These are phyloP conservation scores for Coturnix japonica DNA, from an alignment of 2,113 vertebrate species.

Conservation along the genomic window DNA sequence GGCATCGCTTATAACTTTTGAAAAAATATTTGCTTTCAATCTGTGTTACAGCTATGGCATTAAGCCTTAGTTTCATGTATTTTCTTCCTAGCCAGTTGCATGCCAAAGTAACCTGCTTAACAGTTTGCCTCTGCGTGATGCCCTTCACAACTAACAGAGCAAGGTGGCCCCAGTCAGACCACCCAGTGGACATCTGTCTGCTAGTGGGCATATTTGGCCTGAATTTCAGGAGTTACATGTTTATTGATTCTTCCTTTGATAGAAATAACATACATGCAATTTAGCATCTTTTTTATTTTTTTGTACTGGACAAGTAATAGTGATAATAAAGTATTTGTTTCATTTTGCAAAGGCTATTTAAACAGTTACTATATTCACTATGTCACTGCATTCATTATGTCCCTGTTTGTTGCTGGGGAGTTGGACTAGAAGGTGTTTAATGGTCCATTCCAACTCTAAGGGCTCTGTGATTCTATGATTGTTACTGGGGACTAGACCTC, in stretches of 20 bases:
- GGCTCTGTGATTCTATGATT: background rate
- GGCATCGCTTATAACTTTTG: background rate
- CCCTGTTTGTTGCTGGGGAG: no score
- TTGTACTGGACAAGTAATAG: background rate
- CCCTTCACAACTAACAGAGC: background rate
- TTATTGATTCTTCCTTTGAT: background rate
- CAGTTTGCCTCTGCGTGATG: background rate
- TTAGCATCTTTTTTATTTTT: background rate
- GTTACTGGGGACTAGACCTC: background rate
- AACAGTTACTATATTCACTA: background rate
- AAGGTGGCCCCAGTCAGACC: background rate
- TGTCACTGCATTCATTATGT: no score
- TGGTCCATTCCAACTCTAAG: no score
- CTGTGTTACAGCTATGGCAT: background rate
- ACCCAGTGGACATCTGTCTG: accelerated
- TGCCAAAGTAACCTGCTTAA: background rate
- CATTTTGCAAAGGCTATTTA: background rate
- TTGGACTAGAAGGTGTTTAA: no score
- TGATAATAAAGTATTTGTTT: background rate
- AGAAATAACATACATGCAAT: background rate
- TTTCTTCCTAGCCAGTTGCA: background rate
- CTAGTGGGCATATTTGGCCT: background rate
- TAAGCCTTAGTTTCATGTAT: background rate
- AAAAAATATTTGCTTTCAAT: background rate
- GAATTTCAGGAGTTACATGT: background rate